Conservation (phyloP, 1,140 invertebrate genomes). For the Plectrocnemia conspersa region DNA sequence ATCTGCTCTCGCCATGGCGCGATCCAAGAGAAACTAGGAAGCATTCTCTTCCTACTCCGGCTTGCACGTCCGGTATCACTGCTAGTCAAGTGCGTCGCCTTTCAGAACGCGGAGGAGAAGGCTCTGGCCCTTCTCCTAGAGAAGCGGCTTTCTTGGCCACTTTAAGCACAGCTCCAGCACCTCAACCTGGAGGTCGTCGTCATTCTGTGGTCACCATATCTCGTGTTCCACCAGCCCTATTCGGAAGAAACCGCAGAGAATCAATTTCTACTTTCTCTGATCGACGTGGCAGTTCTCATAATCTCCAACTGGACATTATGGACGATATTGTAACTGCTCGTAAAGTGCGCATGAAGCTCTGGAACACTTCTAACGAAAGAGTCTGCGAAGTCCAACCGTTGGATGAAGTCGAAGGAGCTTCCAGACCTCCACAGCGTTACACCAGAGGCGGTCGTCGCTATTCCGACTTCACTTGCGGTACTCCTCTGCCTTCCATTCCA, state of each 20-base stretch:
- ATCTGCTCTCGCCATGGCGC: slow-evolving; percentile 72
- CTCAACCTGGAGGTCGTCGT: slow-evolving; percentile 66
- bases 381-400: slow-evolving; percentile 75
- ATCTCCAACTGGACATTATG: slow-evolving; percentile 80
- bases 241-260: slow-evolving; percentile 70
- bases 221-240: slow-evolving; percentile 66
- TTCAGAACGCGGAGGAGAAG: slow-evolving; percentile 71
- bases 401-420: slow-evolving; percentile 55
- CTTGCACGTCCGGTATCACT: slow-evolving; percentile 76
- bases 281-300: slow-evolving; percentile 68
- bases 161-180: slow-evolving; percentile 63
- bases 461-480: slow-evolving; percentile 61
- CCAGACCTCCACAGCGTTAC: slow-evolving; percentile 54
- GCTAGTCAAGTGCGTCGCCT: slow-evolving; percentile 75
- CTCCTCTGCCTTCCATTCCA: slow-evolving; percentile 48
- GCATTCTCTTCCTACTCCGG: slow-evolving; percentile 74
- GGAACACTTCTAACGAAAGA: slow-evolving; percentile 73
- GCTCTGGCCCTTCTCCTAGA: slow-evolving; percentile 60
- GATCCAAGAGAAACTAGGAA: slow-evolving; percentile 64
- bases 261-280: slow-evolving; percentile 72
- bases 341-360: slow-evolving; percentile 76
- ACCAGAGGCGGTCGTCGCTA: slow-evolving; percentile 58
- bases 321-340: slow-evolving; percentile 77
- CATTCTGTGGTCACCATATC: slow-evolving; percentile 82
- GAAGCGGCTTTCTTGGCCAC: slow-evolving; percentile 77